phyloP scores from a whole-genome alignment of 1,140 invertebrate species.

The Aleiodes sp. region DNA sequence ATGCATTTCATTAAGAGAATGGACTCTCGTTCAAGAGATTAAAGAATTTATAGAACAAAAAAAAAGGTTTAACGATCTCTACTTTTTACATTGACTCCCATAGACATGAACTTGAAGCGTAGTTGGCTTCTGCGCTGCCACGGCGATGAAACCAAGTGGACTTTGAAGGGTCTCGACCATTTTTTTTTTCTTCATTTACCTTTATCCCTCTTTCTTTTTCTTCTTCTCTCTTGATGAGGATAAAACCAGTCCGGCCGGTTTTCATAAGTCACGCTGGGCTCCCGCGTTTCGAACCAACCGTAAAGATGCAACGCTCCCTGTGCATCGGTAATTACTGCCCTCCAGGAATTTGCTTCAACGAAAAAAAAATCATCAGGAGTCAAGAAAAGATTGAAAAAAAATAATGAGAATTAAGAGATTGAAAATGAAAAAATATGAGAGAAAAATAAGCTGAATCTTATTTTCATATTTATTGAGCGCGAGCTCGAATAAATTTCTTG shows the following conservation, averaged over 20 bases:
- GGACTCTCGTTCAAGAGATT: no score
- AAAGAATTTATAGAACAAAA: no score
- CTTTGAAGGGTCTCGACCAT: not conserved
- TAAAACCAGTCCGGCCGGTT: slow-evolving; percentile 36
- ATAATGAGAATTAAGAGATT: slow-evolving; percentile 1
- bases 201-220: not conserved
- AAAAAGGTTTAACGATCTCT: no score
- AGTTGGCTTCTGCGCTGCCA: not conserved
- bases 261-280: slow-evolving; percentile 36
- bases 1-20: no score
- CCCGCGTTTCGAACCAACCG: not conserved
- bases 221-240: not conserved
- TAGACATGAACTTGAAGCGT: not conserved
- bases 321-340: slow-evolving; percentile 26
- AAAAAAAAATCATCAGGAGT: not conserved
- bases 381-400: not conserved
- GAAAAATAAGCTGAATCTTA: not conserved
- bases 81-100: not conserved
- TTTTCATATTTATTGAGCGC: slow-evolving; percentile 9
- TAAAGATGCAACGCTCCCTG: slow-evolving; percentile 5
- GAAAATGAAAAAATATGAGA: not conserved
- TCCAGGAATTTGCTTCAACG: slow-evolving; percentile 15
- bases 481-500: slow-evolving; percentile 15
- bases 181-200: not conserved
- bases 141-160: slow-evolving; percentile 4